Base-by-base conservation (phyloP, 1,140 invertebrate genomes). In the Macrobrachium nipponense region DNA sequence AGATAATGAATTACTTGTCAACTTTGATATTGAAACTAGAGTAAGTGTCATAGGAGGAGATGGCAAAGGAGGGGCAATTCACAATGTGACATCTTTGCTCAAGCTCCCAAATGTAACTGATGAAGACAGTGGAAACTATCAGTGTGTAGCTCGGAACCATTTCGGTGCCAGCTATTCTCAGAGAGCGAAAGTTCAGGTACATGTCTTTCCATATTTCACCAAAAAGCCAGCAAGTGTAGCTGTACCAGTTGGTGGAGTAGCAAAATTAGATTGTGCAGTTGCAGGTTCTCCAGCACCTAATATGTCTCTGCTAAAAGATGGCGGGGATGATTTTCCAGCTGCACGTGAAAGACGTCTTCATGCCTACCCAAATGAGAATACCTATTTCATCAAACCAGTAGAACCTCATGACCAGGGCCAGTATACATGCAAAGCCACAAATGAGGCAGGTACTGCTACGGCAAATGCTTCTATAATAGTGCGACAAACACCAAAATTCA, bases 321-420 rank as follows among this genome's bases (percentile, higher is more conserved):
- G 96, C n/a, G 96, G 96, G 18, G 96, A 96, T 90, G 96, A 98
- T 91, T 99, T 99, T 91, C 97, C 97, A 14, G 98, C 98, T 12
- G 98, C 98, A 18, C 93, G 95, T 82, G 98, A 99, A 91, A 94
- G 97, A 66, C 92, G 98, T 36, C 96, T 99, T 94, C 95, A 97
- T 91, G 96, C 98, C 60, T 97, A 97, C 93, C 95, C 96, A 0
- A 94, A 94, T 36, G 97, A 99, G 91, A 96, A 98, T 91, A 94
- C 95, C 5, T 97, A 98, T 89, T 97, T 98, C 89, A 99, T 99
- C 87, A 93, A 97, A 12, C 95, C 97, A 92, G 96, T 97, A 11
- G 97, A 97, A 91, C 93, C 94, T 0, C 93, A 93, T 61, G 98
- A 99, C 91, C 95, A 95, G 90, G 98, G 98, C 4, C 92, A 97